Percentiles rank a stretch among this genome's conserved stretches.
Conservation (phyloP, 1,140 invertebrate genomes). For the Brachionus koreanus region DNA sequence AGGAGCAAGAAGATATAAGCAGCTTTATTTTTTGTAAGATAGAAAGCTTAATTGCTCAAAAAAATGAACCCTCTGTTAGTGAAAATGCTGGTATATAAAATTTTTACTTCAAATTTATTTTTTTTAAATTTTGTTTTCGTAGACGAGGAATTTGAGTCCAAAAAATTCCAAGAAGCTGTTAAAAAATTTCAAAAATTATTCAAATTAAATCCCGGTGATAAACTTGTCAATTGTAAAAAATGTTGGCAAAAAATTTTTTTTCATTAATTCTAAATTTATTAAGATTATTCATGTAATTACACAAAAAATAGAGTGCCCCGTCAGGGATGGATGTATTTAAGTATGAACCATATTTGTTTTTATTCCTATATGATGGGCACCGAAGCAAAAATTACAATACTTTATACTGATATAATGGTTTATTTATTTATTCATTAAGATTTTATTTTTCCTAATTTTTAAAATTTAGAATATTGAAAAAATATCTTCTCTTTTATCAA, state of each 20-base stretch:
- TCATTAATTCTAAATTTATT: conserved; percentile 46
- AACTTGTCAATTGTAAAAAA: conserved; percentile 89
- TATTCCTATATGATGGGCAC: conserved; percentile 87
- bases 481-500: conserved; percentile 18
- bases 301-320: conserved; percentile 84
- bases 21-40: conserved; percentile 72
- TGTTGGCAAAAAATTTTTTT: conserved; percentile 2
- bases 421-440: conserved; percentile 44
- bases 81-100: conserved; percentile 48
- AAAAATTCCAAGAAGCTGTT: conserved; percentile 72
- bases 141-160: conserved; percentile 65
- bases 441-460: conserved; percentile 29
- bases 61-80: conserved; percentile 46
- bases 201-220: conserved; percentile 84
- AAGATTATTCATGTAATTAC: conserved; percentile 70
- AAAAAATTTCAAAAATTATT: conserved; percentile 84
- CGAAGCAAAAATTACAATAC: conserved; percentile 78
- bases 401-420: conserved; percentile 65
- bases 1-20: conserved; percentile 17
- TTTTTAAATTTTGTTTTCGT: conserved; percentile 46
- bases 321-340: conserved; percentile 92
- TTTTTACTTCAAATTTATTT: background rate
- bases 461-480: conserved; percentile 41
- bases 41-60: conserved; percentile 75
- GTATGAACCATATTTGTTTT: conserved; percentile 90